Evolutionary conservation across 1,140 invertebrate genomes (phyloP).

Genomic region (Drosophila rufa): DNA sequence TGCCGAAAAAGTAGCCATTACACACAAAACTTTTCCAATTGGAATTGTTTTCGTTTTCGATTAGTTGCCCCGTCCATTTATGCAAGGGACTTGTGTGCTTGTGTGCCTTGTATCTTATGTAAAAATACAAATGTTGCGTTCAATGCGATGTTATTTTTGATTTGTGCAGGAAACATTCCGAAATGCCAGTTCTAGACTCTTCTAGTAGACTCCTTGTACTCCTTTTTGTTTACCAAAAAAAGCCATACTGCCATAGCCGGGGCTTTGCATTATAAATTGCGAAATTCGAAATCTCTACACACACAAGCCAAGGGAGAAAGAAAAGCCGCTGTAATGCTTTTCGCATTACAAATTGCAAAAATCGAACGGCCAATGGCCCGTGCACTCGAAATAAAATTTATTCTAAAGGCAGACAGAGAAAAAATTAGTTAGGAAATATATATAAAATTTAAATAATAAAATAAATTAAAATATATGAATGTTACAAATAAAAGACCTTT

Average conservation of each 20-base stretch:
- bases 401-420: not conserved
- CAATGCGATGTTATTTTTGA: slow-evolving; percentile 56
- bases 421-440: not conserved
- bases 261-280: slow-evolving; percentile 46
- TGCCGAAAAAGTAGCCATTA: slow-evolving; percentile 52
- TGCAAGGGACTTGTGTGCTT: slow-evolving; percentile 19
- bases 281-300: slow-evolving; percentile 38
- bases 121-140: slow-evolving; percentile 18
- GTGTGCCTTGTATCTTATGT: slow-evolving; percentile 34
- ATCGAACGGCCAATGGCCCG: slow-evolving; percentile 43
- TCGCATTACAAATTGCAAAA: slow-evolving; percentile 51
- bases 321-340: slow-evolving; percentile 48
- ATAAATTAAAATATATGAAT: too few relatives aligned
- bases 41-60: slow-evolving; percentile 70
- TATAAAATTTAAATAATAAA: too few relatives aligned
- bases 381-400: slow-evolving; percentile 11
- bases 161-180: slow-evolving; percentile 53
- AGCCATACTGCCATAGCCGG: not conserved
- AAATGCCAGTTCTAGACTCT: slow-evolving; percentile 1
- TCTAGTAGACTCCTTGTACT: slow-evolving; percentile 7
- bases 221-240: slow-evolving; percentile 21
- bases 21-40: slow-evolving; percentile 69
- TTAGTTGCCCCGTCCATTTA: slow-evolving; percentile 62
- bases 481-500: too few relatives aligned
- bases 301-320: slow-evolving; percentile 9